Conservation (phyloP, 2,888 invertebrate species). For the Caenorhabditis virilis region DNA sequence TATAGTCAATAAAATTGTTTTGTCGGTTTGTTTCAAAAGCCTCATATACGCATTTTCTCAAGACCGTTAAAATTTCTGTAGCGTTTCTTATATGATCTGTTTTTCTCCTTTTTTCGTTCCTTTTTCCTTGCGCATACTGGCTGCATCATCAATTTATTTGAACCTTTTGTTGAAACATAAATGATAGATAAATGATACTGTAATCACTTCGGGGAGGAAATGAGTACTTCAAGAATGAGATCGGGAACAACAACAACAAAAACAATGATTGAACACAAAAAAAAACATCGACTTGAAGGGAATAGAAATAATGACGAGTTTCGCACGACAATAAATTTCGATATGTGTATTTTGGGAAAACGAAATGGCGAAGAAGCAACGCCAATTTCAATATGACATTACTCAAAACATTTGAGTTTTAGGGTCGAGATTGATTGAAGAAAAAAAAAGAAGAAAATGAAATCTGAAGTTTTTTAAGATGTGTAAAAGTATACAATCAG, state of each 20-base stretch:
- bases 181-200: neutral
- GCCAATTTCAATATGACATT: no score
- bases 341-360: neutral
- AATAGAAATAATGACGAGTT: neutral
- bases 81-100: neutral
- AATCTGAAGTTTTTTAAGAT: neutral
- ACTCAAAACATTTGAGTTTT: neutral
- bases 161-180: neutral
- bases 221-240: no score
- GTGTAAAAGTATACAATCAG: neutral
- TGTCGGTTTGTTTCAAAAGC: neutral
- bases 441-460: neutral
- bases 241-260: neutral
- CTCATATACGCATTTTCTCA: neutral
- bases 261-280: neutral
- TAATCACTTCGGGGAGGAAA: no score
- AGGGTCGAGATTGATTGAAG: neutral
- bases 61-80: neutral
- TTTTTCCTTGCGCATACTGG: no score
- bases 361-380: no score
- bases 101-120: neutral
- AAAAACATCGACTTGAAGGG: neutral
- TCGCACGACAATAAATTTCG: slow-evolving; percentile 8
- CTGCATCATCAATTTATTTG: no score
- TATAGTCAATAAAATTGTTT: no score